A percentile compares a stretch with the other conserved stretches of the same genome.
Conservation (phyloP, 2,113 vertebrate genomes). For the Salvelinus sp. region DNA sequence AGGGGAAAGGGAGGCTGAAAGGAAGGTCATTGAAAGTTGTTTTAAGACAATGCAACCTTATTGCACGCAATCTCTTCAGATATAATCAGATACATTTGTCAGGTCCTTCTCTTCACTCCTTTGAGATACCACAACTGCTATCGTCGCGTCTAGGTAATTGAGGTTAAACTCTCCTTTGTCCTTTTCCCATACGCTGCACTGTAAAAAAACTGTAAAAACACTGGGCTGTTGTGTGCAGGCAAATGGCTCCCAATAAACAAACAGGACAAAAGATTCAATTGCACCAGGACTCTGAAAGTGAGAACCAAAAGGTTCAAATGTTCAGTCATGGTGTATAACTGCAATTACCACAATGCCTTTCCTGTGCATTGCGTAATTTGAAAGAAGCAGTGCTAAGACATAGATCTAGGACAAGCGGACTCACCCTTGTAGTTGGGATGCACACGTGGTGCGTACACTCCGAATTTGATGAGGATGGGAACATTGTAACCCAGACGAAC, state of each 20-base stretch:
- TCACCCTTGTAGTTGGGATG: constrained; percentile 91
- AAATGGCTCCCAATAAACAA: constrained; percentile 2
- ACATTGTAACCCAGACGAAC: constrained; percentile 89
- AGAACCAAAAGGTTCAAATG: constrained; percentile 3
- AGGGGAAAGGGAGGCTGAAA: neutral
- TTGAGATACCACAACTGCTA: no score
- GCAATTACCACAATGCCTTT: neutral
- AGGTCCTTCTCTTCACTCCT: constrained; percentile 6
- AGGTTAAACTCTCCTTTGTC: constrained; percentile 14
- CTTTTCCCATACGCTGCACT: neutral
- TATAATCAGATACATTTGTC: constrained; percentile 18
- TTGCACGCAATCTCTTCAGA: constrained; percentile 4
- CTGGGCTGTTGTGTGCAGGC: constrained; percentile 10
- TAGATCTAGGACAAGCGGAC: constrained; percentile 20
- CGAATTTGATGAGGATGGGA: constrained; percentile 96
- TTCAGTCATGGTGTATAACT: constrained; percentile 5
- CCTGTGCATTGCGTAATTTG: neutral
- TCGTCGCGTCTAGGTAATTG: neutral
- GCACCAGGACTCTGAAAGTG: neutral
- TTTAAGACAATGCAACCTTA: constrained; percentile 1
- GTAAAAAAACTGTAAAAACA: constrained; percentile 9
- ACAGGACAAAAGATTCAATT: neutral
- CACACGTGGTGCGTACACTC: constrained; percentile 88
- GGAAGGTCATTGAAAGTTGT: constrained; percentile 23
- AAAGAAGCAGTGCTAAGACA: neutral